phyloP scores from a whole-genome alignment of 1,140 invertebrate genomes.

The Drosophila busckii region DNA sequence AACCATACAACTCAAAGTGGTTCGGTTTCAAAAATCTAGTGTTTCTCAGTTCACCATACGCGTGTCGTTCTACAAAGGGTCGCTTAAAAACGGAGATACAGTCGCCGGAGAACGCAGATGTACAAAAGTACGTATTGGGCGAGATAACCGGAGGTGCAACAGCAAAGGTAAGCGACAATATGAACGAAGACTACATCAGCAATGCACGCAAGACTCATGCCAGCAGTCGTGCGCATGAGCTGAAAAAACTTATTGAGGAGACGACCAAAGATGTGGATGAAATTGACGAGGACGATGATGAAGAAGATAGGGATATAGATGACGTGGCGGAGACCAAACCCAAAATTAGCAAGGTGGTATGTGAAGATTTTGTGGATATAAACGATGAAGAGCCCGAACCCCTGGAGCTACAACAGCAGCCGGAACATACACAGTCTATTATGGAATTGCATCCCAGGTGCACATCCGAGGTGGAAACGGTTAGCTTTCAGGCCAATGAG shows the following conservation, averaged over 20 bases:
- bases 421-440: constrained; percentile 28
- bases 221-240: constrained; percentile 55
- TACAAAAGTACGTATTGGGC: constrained; percentile 56
- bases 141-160: constrained; percentile 32
- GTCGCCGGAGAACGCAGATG: constrained; percentile 38
- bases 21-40: constrained; percentile 74
- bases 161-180: constrained; percentile 30
- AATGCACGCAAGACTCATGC: constrained; percentile 43
- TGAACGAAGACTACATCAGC: constrained; percentile 64
- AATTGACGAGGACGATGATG: constrained; percentile 61
- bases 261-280: constrained; percentile 78
- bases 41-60: constrained; percentile 71
- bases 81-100: constrained; percentile 59
- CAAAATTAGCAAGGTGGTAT: constrained; percentile 50
- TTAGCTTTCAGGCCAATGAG: constrained; percentile 61
- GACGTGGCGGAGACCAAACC: constrained; percentile 57
- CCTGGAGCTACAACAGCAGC: constrained; percentile 30
- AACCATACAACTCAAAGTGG: constrained; percentile 78
- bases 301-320: constrained; percentile 30
- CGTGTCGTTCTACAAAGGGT: constrained; percentile 64
- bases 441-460: constrained; percentile 46
- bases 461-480: constrained; percentile 44
- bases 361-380: constrained; percentile 35
- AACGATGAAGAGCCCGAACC: constrained; percentile 43
- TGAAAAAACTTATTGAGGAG: constrained; percentile 76